Evolutionary conservation across 2,797 vertebrate genomes (phyloP), one percentile per base, ranked within the genome.

Genomic region (Gymnoscopelus microlampas): DNA sequence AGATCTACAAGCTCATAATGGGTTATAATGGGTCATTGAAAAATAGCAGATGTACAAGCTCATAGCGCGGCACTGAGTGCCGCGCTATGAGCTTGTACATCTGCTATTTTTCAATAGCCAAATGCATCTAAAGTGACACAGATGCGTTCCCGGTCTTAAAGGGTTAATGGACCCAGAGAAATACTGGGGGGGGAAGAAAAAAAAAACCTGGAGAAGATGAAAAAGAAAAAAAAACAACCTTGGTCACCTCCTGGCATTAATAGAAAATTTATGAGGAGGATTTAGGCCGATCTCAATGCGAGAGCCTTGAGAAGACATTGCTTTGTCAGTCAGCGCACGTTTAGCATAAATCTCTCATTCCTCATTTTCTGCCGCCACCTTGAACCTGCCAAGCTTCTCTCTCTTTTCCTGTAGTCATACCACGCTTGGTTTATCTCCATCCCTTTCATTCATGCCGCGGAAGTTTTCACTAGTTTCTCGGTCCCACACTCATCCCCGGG

Each of bases 231-330:
- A 90, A 91, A 91, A 92, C 87, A 91, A 89, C 88, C 86, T 87
- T 88, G 88, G 86, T 89, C 89, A 90, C 89, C 85, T 84, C 39
- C 85, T 90, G 85, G 90, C 85, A 88, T 92, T 92, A 90, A 93
- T 93, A 85, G 87, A 89, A 90, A 90, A 92, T 92, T 85, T 90
- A 92, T 93, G 87, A 93, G 87, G 71, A 73, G 83, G 88, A 88
- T 91, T 92, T 90, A 85, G 88, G 78, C 81, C 68, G 78, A 87
- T 90, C 84, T 91, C 87, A 85, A 44, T 81, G 79, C 83, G 26
- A 78, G 84, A 89, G 89, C 90, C 86, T 88, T 86, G 87, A 88
- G 85, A 88, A 88, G 88, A 88, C 62, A 63, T 83, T 85, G 82
- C 83, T 88, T 92, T 92, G 90, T 93, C 88, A 92, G 90, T 91